phyloP scores from a whole-genome alignment of 2,797 vertebrate genomes.

The Enteromius radiatus region DNA sequence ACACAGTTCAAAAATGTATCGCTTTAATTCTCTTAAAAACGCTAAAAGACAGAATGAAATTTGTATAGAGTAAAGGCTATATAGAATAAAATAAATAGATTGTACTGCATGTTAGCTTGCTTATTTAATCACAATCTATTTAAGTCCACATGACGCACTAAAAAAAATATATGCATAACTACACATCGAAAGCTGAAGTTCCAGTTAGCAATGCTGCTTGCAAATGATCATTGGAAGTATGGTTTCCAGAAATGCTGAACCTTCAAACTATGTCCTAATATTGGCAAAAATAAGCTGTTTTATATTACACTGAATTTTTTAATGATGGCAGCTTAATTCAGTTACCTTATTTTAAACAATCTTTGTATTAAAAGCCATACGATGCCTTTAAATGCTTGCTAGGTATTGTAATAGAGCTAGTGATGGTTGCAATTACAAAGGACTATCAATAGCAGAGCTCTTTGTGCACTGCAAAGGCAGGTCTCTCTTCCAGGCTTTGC shows the following conservation, averaged over 20 bases:
- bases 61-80: not conserved
- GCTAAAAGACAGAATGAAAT: not conserved
- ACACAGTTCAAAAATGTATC: not conserved
- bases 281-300: not conserved
- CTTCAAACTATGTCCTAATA: not conserved
- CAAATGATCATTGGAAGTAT: not conserved
- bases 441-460: constrained; percentile 61
- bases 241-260: not conserved
- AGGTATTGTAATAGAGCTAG: constrained; percentile 38
- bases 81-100: not conserved
- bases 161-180: not conserved
- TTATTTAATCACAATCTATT: not conserved
- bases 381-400: constrained; percentile 8
- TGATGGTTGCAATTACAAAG: constrained; percentile 46
- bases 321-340: not conserved
- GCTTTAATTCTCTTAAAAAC: not conserved
- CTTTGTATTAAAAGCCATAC: not conserved
- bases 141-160: not conserved
- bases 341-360: not conserved
- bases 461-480: constrained; percentile 57
- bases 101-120: not conserved
- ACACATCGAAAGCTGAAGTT: not conserved
- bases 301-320: not conserved
- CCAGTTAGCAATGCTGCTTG: not conserved
- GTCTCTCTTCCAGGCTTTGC: constrained; percentile 58